Base-by-base conservation (phyloP, 2,113 vertebrate genomes). In the Rhinogobius similis region DNA sequence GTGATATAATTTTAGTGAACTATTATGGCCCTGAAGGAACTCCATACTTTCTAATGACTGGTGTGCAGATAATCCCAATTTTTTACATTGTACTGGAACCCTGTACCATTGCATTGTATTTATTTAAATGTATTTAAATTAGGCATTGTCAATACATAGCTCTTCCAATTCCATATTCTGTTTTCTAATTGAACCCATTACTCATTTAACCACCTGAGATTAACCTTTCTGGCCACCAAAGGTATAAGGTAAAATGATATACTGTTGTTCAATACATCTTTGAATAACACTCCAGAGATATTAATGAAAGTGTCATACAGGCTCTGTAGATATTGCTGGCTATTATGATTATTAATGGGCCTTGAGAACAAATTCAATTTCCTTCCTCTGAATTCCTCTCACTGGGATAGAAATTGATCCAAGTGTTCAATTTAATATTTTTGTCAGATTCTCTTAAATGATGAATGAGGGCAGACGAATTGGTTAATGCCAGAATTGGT, bases 341-440 rank as follows among this genome's bases (percentile, higher is more conserved):
- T 84, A 89, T 88, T 82, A 85, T 91, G 90, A 86, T 90, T 92
- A 92, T 90, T 87, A 90, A 91, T 91, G 82, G 77, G n/a, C 66
- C 80, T 77, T 79, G 76, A 80, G 68, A 87, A 80, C 67, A 72
- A 81, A 87, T 91, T 85, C 62, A 58, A 89, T 91, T 90, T 90
- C 87, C 83, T 76, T 81, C 52, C 68, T 82, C 77, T 80, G 72
- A 72, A 83, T 77, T 67, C 46, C 13, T 71, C 69, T 75, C 68
- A 27, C 69, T 16, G 10, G 76, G 86, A 90, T 92, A 78, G 80
- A 87, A 92, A 93, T 92, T 86, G 87, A 90, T 92, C 82, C 79
- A 77, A 88, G 74, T 85, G 81, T 76, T 78, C 80, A 83, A 86
- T 75, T 86, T 62, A 38, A 72, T 70, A 70, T 82, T 83, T 81